These are phyloP conservation scores for Drosophila sp. DNA, from an alignment of 1,140 invertebrate genomes.

Conservation along the genomic window DNA sequence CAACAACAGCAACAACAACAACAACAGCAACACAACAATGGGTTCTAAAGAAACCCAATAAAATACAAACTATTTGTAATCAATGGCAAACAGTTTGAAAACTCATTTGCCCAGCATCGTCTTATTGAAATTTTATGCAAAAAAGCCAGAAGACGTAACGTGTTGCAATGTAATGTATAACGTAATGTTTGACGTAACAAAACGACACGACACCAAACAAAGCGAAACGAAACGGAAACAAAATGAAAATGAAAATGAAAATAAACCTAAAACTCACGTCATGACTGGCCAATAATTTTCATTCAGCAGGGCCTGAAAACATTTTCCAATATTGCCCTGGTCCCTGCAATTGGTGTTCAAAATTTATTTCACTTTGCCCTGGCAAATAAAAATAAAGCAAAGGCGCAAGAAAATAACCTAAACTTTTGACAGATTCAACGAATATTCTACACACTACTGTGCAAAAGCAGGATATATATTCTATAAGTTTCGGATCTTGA, in stretches of 20 bases:
- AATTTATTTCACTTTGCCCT: conserved; percentile 80
- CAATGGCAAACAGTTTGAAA: conserved; percentile 51
- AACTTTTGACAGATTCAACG: background rate
- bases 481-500: too few species aligned
- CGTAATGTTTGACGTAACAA: conserved; percentile 40
- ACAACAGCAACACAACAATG: background rate
- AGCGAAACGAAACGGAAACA: conserved; percentile 6
- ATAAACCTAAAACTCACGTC: conserved; percentile 65
- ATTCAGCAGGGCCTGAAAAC: conserved; percentile 48
- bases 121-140: conserved; percentile 76
- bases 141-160: conserved; percentile 43
- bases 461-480: background rate
- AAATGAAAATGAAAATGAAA: conserved; percentile 47
- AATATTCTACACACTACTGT: conserved; percentile 14
- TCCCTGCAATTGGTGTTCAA: conserved; percentile 73
- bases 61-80: conserved; percentile 63
- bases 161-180: conserved; percentile 19
- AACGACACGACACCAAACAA: conserved; percentile 1
- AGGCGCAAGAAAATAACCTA: conserved; percentile 7
- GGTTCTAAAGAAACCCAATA: background rate
- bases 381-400: conserved; percentile 72
- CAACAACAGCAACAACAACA: conserved; percentile 18
- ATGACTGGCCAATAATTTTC: conserved; percentile 82
- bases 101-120: conserved; percentile 55
- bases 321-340: conserved; percentile 75